Conservation (phyloP, 2,797 vertebrate genomes). For the Tokudaia muenninki region DNA sequence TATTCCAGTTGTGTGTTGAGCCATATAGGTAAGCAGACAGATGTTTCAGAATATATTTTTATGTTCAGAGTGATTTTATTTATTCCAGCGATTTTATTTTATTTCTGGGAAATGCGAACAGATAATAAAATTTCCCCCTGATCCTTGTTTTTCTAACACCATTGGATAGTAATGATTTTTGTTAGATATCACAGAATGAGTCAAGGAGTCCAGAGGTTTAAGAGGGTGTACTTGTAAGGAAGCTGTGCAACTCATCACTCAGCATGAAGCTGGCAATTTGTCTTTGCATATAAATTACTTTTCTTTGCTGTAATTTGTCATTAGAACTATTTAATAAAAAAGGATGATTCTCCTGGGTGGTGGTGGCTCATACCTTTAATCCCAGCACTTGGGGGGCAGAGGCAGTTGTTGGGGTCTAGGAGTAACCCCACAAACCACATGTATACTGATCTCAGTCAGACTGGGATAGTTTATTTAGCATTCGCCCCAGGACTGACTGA, state of each 20-base stretch:
- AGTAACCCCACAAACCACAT: background rate
- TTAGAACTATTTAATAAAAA: constrained; percentile 52
- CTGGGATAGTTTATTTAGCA: background rate
- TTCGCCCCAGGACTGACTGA: background rate
- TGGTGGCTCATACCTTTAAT: background rate
- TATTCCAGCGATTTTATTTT: constrained; percentile 50
- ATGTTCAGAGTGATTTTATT: constrained; percentile 60
- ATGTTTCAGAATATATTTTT: constrained; percentile 64
- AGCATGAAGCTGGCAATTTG: constrained; percentile 29
- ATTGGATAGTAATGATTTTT: constrained; percentile 31
- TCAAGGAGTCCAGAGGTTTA: background rate
- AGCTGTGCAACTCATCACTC: background rate
- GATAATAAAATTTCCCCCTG: constrained; percentile 15
- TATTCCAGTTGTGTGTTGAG: constrained; percentile 48
- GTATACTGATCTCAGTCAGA: background rate
- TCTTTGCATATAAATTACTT: constrained; percentile 29
- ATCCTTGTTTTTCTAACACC: constrained; percentile 14
- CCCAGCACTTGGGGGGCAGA: background rate
- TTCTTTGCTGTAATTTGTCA: background rate
- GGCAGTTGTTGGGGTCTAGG: background rate
- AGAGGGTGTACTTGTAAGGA: constrained; percentile 11
- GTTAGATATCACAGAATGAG: background rate
- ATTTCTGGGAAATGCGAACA: constrained; percentile 48
- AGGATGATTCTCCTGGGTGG: background rate
- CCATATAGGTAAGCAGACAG: constrained; percentile 32